Percentiles rank a stretch among this genome's conserved stretches.
phyloP scores from a whole-genome alignment of 2,113 vertebrate species.

The Lophura nycthemera region DNA sequence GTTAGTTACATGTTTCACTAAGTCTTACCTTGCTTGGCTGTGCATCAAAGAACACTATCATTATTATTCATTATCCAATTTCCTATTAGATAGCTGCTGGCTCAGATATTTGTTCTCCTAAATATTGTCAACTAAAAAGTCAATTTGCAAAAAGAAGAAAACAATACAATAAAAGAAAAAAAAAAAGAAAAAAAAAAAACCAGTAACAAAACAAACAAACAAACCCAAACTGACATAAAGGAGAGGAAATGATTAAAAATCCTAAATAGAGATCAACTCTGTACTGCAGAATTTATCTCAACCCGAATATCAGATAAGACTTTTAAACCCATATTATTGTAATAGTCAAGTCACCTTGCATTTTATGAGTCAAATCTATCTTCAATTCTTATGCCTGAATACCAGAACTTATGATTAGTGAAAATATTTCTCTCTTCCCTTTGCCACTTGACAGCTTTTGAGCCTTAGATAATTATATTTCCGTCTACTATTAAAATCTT shows the following conservation, averaged over 20 bases:
- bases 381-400: background rate
- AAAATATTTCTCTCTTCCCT: background rate
- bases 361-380: background rate
- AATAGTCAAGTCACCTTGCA: background rate
- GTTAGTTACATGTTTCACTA: background rate
- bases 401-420: background rate
- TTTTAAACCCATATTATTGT: background rate
- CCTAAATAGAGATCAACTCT: background rate
- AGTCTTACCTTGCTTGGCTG: background rate
- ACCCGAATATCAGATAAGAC: background rate
- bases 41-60: background rate
- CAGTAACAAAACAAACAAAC: background rate
- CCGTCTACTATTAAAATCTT: background rate
- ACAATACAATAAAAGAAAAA: background rate
- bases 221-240: background rate
- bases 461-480: background rate
- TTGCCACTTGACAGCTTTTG: background rate
- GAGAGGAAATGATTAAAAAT: background rate
- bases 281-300: background rate
- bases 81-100: background rate
- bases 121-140: background rate
- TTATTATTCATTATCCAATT: background rate
- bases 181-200: background rate
- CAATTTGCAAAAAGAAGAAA: background rate
- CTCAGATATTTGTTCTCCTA: background rate